Base-by-base conservation (phyloP, 2,797 vertebrate genomes). In the Thalassophryne amazonica region DNA sequence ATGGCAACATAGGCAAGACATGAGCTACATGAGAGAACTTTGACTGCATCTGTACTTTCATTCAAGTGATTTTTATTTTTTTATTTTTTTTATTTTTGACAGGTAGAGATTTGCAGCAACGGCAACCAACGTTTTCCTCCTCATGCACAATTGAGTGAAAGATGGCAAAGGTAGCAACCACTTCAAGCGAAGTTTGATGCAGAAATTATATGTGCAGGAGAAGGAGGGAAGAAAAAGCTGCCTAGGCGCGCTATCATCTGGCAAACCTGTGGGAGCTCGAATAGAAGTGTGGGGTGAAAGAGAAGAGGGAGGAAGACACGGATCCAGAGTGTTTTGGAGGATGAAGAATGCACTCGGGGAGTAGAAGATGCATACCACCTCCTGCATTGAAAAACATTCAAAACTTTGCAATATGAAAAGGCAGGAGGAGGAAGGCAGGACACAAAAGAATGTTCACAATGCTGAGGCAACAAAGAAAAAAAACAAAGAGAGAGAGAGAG, bases 391-490 rank as follows among this genome's bases (percentile, higher is more conserved):
- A 86, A 83, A 86, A 81, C 60, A 70, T 57, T 75, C 50, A 66
- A 71, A 86, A 88, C 80, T 88, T 91, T 86, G 63, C 74, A 61
- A 76, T 83, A 83, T 81, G n/a, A 69, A 90, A 86, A 88, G 71
- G 67, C 60, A 56, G 64, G 73, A 76, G 68, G 57, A 46, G 75
- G 81, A 70, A 87, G 73, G 69, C 69, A 72, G 63, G 83, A 84
- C 78, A 89, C 83, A 90, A 88, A 90, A 83, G 81, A 87, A 88
- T 86, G 86, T 87, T 88, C 81, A 86, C 80, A 89, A 78, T 78
- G 75, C 71, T 58, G 47, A 55, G 50, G 78, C 51, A 33, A 39
- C 31, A 57, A 50, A 60, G 46, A 37, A 20, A 3, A 10, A 3
- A 36, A 37, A 29, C 21, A 9, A 23, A 6, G 19, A 16, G 49